Evolutionary conservation across 2,797 vertebrate species (phyloP).

Genomic region (Artibeus lituratus): DNA sequence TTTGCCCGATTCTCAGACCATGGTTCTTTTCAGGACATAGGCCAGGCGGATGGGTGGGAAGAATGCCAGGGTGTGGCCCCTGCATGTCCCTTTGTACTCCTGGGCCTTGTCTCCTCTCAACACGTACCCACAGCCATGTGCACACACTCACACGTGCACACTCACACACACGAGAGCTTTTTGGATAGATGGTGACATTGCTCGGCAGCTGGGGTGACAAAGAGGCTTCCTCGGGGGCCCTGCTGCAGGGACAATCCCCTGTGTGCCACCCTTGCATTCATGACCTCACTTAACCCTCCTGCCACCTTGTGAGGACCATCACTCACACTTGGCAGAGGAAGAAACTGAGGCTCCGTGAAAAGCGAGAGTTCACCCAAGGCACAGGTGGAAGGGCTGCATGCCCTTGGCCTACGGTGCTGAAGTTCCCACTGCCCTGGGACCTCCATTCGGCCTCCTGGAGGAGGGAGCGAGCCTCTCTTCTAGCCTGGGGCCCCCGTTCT

Average conservation of each 20-base stretch:
- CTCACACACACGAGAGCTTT: not conserved
- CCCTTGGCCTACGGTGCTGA: too few species aligned
- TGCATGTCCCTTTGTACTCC: too few species aligned
- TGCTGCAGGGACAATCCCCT: not conserved
- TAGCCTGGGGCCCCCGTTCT: not conserved
- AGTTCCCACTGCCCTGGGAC: not conserved
- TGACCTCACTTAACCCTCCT: not conserved
- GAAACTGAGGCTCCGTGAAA: not conserved
- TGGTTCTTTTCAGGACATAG: not conserved
- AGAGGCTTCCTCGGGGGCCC: not conserved
- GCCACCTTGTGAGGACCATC: not conserved
- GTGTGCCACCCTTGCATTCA: not conserved
- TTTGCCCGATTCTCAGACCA: not conserved
- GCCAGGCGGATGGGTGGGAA: not conserved
- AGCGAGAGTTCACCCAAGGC: not conserved
- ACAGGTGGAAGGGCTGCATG: accelerated
- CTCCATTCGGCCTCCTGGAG: not conserved
- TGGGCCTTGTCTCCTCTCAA: not conserved
- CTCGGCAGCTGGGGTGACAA: not conserved
- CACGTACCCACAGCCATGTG: not conserved
- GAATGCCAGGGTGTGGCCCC: not conserved
- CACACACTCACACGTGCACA: not conserved
- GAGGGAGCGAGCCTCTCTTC: not conserved
- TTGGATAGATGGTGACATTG: not conserved
- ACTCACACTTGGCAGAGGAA: not conserved